Evolutionary conservation across 2,888 invertebrate genomes (phyloP), one percentile per base, ranked within the genome.

Genomic region (Ptychoptera albimana): DNA sequence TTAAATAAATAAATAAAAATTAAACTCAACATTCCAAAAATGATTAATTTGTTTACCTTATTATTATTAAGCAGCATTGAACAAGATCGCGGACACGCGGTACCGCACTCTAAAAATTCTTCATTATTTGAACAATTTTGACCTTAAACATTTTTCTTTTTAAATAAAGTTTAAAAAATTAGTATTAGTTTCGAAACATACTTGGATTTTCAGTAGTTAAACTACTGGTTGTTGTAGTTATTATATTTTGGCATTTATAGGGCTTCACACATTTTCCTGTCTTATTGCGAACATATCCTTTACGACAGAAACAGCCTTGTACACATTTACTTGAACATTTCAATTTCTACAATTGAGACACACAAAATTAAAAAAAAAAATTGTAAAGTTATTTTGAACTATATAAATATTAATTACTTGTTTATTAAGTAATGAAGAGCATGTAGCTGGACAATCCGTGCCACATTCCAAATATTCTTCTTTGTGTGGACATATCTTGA

Each of bases 401-500:
- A 23, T 23, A 23, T 23, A 23, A 23, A 23, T 23, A 23, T 7
- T 23, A 23, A 3, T 23, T 23, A 23, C 23, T 23, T 5, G 23
- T 5, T 7, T 23, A 23, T 23, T 23, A 23, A 23, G 3, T 5
- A 23, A 23, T 23, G 23, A 23, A 23, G 3, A 23, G 7, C 39
- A 39, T 12, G 39, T 39, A 23, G 29, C 9, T 2, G 39, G 30
- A 9, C 39, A 39, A 9, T 8, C 29, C 29, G 39, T 29, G 6
- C 39, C 39, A 30, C 39, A 39, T 13, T 23, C 12, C 13, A 30
- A 13, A 16, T 30, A 39, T 12, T 39, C 30, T 14, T 39, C 39
- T 9, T 30, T 39, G 16, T 29, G n/a, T 12, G 12, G 8, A 39
- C 39, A 39, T 56, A 49, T 58, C 7, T 23, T 23, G 23, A 7